Conservation (phyloP, 2,797 vertebrate genomes). For the Cynopterus sphinx region DNA sequence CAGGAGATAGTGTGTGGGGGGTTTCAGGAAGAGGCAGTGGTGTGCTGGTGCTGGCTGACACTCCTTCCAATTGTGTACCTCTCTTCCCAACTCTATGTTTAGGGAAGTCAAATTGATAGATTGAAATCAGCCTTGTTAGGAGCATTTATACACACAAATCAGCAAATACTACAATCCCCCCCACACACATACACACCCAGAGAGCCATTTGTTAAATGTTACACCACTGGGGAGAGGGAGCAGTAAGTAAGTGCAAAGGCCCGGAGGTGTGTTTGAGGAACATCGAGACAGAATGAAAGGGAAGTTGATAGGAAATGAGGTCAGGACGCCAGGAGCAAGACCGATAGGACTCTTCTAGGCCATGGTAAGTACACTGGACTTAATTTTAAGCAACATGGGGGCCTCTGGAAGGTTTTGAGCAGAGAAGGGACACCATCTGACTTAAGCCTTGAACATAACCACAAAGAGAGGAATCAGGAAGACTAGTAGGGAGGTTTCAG, state of each 20-base stretch:
- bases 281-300: not conserved
- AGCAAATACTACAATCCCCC: not conserved
- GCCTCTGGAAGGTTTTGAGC: not conserved
- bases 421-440: not conserved
- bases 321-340: not conserved
- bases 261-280: not conserved
- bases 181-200: no score
- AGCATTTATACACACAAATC: not conserved
- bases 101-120: not conserved
- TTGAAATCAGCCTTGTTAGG: not conserved
- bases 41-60: not conserved
- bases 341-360: accelerated
- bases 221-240: not conserved
- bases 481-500: not conserved
- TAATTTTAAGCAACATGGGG: not conserved
- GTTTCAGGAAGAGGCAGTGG: not conserved
- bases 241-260: not conserved
- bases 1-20: not conserved
- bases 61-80: accelerated
- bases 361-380: not conserved
- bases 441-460: not conserved
- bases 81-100: not conserved
- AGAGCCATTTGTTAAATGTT: not conserved
- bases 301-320: not conserved
- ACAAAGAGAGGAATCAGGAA: not conserved